A percentile compares a stretch with the other conserved stretches of the same genome.
Evolutionary conservation across 2,888 invertebrate genomes (phyloP).

Genomic region (Heliconius ethilla): DNA sequence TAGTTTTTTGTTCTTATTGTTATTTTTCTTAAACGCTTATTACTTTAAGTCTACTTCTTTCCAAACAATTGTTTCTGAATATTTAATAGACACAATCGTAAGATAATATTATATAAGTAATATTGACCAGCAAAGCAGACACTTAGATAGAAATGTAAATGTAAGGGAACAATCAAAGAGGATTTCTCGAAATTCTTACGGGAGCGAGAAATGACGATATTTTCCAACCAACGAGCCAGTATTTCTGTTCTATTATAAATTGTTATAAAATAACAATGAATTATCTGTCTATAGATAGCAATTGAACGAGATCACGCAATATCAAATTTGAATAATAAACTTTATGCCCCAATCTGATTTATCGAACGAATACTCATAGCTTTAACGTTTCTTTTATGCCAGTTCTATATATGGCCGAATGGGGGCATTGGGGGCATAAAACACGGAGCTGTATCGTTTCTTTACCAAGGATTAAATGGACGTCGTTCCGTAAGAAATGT

Average conservation of each 20-base stretch:
- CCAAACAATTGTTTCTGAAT: neutral
- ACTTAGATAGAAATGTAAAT: too few species aligned
- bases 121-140: neutral
- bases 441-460: conserved; percentile 31
- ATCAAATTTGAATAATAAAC: conserved; percentile 16
- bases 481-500: conserved; percentile 33
- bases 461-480: conserved; percentile 29
- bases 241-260: neutral
- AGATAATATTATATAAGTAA: neutral
- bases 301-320: conserved; percentile 4
- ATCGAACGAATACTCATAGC: conserved; percentile 23
- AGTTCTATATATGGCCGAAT: conserved; percentile 38
- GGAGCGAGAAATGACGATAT: too few species aligned
- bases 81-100: neutral
- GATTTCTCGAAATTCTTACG: too few species aligned
- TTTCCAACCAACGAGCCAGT: neutral
- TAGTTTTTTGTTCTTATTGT: neutral
- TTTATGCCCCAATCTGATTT: conserved; percentile 26
- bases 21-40: neutral
- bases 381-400: conserved; percentile 35
- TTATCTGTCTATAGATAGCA: neutral
- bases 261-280: neutral
- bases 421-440: conserved; percentile 31
- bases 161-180: too few species aligned
- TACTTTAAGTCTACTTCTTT: neutral